Evolutionary conservation across 2,888 invertebrate species (phyloP), one percentile per base, ranked within the genome.

Genomic region (Lacanobia wlatinum): DNA sequence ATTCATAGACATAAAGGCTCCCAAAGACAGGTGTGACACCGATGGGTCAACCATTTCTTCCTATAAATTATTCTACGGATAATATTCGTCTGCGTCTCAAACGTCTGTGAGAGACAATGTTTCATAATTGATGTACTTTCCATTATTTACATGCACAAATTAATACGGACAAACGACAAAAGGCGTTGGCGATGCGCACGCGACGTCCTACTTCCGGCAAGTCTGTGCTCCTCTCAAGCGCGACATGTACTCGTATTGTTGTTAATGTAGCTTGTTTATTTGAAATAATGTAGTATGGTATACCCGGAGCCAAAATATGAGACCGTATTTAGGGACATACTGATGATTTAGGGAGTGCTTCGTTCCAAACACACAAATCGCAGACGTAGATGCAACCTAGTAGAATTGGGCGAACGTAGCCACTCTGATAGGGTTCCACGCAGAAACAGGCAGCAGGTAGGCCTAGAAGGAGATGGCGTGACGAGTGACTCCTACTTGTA

Each of bases 151-250:
- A 89, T 89, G 84, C 73, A 85, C 85, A 83, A 87, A 87, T 84
- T 84, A 76, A 79, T 86, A 82, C 70, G 70, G 73, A 80, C 78
- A 78, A 80, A 84, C 80, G 85, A 86, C 84, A 87, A 85, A 84
- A 78, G 85, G 87, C 80, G 87, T 85, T 84, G 83, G 83, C 82
- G 78, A 80, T 81, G 88, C 82, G 88, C 92, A 92, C 91, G 92
- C 90, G 89, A 89, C 87, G 87, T 64, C 76, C 83, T 79, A 90
- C 91, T 92, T 94, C 93, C 92, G 92, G 90, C 90, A 90, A 89
- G 90, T 84, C 90, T 87, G 78, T 69, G 80, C 73, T 88, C 84
- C 86, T 88, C 89, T 91, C 91, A 83, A 90, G 90, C 92, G 90
- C 83, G 85, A 89, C 91, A 85, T 72, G 72, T 71, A 82, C 65